Percentiles rank a stretch among this genome's conserved stretches.
phyloP scores from a whole-genome alignment of 2,113 vertebrate genomes.

The Phainopepla nitens region DNA sequence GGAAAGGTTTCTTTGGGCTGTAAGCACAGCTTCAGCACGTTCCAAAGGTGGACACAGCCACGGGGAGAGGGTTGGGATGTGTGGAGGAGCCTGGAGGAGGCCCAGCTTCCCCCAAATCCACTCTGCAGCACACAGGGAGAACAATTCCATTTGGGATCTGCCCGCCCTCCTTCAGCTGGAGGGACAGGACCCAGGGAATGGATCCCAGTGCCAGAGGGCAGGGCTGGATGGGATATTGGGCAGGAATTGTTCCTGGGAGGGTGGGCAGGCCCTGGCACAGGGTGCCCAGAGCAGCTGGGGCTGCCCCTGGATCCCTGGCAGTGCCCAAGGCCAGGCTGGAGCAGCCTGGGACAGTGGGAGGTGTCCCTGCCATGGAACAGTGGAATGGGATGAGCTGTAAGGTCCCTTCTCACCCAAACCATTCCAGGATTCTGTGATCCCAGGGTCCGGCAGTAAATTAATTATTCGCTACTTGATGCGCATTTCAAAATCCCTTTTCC shows the following conservation, averaged over 20 bases:
- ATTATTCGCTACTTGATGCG: not conserved
- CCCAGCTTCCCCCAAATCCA: not conserved
- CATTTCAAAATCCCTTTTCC: not conserved
- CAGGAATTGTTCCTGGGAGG: not conserved
- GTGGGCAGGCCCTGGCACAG: too few species aligned
- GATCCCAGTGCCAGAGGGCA: not conserved
- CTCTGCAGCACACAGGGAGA: not conserved
- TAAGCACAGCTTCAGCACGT: not conserved
- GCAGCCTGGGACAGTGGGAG: rapidly evolving
- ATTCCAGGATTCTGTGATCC: rapidly evolving
- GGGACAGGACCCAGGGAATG: not conserved
- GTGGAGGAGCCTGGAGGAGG: rapidly evolving
- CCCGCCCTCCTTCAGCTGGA: not conserved
- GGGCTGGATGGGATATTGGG: rapidly evolving
- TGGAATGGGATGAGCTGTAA: rapidly evolving
- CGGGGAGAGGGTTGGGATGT: not conserved
- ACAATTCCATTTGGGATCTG: not conserved
- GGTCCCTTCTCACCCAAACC: not conserved
- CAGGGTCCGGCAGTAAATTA: not conserved
- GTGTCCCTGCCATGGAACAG: not conserved
- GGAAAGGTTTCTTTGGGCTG: not conserved
- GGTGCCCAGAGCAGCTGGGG: not conserved
- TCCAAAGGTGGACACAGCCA: not conserved
- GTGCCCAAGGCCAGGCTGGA: not conserved
- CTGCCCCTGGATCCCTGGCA: not conserved